Conservation (phyloP, 2,113 vertebrate genomes). For the Myotis lucifugus region DNA sequence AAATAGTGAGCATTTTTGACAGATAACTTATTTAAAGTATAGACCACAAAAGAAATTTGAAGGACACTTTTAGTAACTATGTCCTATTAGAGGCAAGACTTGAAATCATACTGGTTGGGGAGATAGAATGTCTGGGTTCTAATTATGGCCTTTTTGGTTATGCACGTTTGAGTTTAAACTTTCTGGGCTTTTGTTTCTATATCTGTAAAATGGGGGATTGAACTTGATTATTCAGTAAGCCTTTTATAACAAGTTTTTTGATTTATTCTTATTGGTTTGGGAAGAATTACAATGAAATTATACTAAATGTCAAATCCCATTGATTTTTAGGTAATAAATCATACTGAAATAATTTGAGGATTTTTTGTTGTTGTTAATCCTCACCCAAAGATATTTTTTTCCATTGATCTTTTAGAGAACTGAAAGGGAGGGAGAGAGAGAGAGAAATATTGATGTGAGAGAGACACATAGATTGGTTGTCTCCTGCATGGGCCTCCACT, state of each 20-base stretch:
- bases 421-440: too few species aligned
- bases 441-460: too few species aligned
- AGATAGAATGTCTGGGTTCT: background rate
- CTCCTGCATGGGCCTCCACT: too few species aligned
- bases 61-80: background rate
- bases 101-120: background rate
- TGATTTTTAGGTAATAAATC: constrained; percentile 8
- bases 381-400: too few species aligned
- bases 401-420: too few species aligned
- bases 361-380: background rate
- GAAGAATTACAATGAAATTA: background rate
- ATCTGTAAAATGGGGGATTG: background rate
- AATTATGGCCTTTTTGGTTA: background rate
- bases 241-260: constrained; percentile 34
- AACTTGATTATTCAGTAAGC: background rate
- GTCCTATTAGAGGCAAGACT: background rate
- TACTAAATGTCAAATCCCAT: background rate
- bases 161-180: background rate
- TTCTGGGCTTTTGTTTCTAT: background rate
- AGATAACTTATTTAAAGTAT: constrained; percentile 16
- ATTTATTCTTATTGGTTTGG: constrained; percentile 20
- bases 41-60: constrained; percentile 42
- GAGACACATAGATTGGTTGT: too few species aligned
- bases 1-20: background rate
- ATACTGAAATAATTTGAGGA: background rate